These are phyloP conservation scores for Papilio polytes DNA, from an alignment of 1,140 invertebrate genomes.

Conservation along the genomic window DNA sequence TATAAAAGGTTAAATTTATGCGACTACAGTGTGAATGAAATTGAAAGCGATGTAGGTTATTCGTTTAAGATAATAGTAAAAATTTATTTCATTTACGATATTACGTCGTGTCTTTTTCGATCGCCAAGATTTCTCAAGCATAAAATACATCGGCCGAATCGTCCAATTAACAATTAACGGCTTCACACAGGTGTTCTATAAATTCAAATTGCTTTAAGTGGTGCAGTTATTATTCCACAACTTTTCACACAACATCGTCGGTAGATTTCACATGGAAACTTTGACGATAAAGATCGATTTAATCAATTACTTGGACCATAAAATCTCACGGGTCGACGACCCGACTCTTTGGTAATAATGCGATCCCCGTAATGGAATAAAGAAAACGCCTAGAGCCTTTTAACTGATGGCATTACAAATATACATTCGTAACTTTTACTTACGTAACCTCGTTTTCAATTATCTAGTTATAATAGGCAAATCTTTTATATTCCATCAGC, in stretches of 20 bases:
- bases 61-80: background rate
- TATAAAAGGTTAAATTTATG: constrained; percentile 12
- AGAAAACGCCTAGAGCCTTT: constrained; percentile 71
- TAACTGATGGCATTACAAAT: constrained; percentile 64
- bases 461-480: constrained; percentile 64
- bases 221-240: constrained; percentile 54
- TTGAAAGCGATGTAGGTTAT: constrained; percentile 17
- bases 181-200: constrained; percentile 55
- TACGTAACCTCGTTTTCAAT: constrained; percentile 75
- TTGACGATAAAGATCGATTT: constrained; percentile 71
- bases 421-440: constrained; percentile 72
- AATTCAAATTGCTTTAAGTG: constrained; percentile 55
- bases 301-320: constrained; percentile 72
- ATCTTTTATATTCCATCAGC: constrained; percentile 62
- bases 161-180: constrained; percentile 59
- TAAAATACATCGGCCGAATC: constrained; percentile 51
- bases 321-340: constrained; percentile 68
- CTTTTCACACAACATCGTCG: constrained; percentile 63
- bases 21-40: constrained; percentile 5
- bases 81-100: constrained; percentile 6
- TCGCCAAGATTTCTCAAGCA: constrained; percentile 52
- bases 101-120: constrained; percentile 29
- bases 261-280: constrained; percentile 73
- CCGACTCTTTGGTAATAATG: constrained; percentile 61
- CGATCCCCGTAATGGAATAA: constrained; percentile 66